These are phyloP conservation scores for Sepiola atlantica DNA, from an alignment of 2,888 invertebrate genomes.

Conservation along the genomic window DNA sequence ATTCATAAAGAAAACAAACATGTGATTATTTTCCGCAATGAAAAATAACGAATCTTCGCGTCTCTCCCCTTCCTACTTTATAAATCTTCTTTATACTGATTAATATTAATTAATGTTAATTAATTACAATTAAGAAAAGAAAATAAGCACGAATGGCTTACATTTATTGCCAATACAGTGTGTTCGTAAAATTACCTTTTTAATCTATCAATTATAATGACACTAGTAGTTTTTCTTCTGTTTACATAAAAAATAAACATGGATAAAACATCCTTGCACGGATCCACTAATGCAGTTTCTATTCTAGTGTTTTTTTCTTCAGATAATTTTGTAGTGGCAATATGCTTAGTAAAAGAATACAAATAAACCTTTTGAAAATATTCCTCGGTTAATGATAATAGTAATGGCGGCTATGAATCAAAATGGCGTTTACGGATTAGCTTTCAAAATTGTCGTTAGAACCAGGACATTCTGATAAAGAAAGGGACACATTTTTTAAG, in stretches of 20 bases:
- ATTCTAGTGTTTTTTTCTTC: neutral
- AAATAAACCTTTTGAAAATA: neutral
- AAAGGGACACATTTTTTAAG: neutral
- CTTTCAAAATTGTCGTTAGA: neutral
- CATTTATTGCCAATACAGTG: no score
- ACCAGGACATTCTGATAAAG: neutral
- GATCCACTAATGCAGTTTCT: neutral
- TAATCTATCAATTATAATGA: no score
- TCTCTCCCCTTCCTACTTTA: no score
- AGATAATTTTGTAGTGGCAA: neutral
- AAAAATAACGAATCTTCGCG: no score
- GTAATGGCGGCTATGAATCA: neutral
- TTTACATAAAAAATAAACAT: neutral
- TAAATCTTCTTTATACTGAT: no score
- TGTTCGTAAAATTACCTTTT: no score
- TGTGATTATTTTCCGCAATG: no score
- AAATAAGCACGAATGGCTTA: no score
- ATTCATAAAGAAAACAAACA: no score
- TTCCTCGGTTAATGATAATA: neutral
- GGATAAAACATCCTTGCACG: neutral
- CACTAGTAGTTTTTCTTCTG: no score
- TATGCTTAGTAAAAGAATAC: neutral
- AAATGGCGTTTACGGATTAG: neutral
- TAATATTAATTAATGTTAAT: no score
- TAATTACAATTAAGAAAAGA: no score